Base-by-base conservation (phyloP, 2,797 vertebrate species). In the Sebastes itinus region DNA sequence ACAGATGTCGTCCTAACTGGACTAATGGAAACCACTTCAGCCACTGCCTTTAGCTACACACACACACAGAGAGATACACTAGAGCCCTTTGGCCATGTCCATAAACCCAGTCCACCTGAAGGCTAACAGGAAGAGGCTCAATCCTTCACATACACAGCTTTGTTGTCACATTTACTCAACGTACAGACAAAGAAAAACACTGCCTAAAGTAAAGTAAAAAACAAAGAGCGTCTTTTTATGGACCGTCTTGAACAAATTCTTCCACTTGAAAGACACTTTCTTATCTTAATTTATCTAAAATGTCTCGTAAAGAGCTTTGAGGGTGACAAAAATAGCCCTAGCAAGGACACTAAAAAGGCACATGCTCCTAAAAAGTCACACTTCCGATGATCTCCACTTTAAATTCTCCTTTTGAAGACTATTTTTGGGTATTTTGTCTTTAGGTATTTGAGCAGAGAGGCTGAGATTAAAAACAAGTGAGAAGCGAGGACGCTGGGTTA, bases 1-100 rank as follows among this genome's bases (percentile, higher is more conserved):
- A 91, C 91, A 92, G 91, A 93, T 90, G 89, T 92, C 86, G 77
- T 86, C 84, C 87, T 93, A 93, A 93, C 85, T 89, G 88, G 85
- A 94, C 89, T 92, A 94, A 93, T 93, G 84, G 83, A 92, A 91
- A 91, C 76, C 75, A 86, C 72, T 92, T 89, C 84, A 87, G 62
- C 78, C 80, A 69, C 42, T 49, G 67, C 86, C 88, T 62, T 56
- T 55, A 82, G 87, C 83, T 30, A 61, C 70, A 83, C 33, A 33
- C 27, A 81, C 54, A 60, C 28, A 59, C 8, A 59, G 12, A 66
- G 46, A 78, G 55, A 64, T 4, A 78, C 52, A 77, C 25, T 81
- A 13, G 9, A 75, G 30, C 76, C 88, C 75, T 69, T 58, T 78
- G 82, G 82, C 27, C 22, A 62, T 49, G 71, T 68, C 65, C 85